phyloP scores from a whole-genome alignment of 2,888 invertebrate species.

The Lithophane leautieri region DNA sequence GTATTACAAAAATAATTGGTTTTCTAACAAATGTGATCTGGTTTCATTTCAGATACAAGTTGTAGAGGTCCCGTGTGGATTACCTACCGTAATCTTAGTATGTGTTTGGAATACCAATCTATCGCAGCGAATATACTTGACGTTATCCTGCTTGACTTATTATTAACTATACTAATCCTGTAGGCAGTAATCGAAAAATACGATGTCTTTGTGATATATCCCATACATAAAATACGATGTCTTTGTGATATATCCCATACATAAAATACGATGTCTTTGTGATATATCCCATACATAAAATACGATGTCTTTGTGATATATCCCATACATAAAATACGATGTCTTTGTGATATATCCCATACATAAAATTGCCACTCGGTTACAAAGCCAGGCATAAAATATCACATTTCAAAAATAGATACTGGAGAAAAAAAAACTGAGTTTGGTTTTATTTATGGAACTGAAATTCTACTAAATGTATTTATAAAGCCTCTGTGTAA shows the following conservation, averaged over 20 bases:
- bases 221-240: slow-evolving; percentile 42
- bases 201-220: slow-evolving; percentile 37
- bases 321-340: too few relatives aligned
- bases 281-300: slow-evolving; percentile 40
- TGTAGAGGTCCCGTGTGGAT: slow-evolving; percentile 29
- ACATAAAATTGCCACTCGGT: slow-evolving; percentile 33
- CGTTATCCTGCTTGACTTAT: slow-evolving; percentile 33
- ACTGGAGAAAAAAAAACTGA: not conserved
- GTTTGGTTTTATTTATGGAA: slow-evolving; percentile 11
- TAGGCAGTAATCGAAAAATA: slow-evolving; percentile 25
- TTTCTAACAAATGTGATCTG: slow-evolving; percentile 29
- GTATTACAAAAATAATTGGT: slow-evolving; percentile 34
- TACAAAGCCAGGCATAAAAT: slow-evolving; percentile 36
- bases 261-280: slow-evolving; percentile 42
- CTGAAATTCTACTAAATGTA: slow-evolving; percentile 6
- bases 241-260: slow-evolving; percentile 39
- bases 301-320: slow-evolving; percentile 42
- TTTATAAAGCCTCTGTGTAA: not conserved
- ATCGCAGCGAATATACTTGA: slow-evolving; percentile 21
- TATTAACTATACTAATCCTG: slow-evolving; percentile 10
- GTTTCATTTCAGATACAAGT: slow-evolving; percentile 34
- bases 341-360: slow-evolving; percentile 35
- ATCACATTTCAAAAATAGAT: slow-evolving; percentile 23
- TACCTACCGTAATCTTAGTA: slow-evolving; percentile 32
- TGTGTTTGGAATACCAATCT: slow-evolving; percentile 40